phyloP scores from a whole-genome alignment of 2,888 invertebrate genomes.

The Ectemnius lituratus region DNA sequence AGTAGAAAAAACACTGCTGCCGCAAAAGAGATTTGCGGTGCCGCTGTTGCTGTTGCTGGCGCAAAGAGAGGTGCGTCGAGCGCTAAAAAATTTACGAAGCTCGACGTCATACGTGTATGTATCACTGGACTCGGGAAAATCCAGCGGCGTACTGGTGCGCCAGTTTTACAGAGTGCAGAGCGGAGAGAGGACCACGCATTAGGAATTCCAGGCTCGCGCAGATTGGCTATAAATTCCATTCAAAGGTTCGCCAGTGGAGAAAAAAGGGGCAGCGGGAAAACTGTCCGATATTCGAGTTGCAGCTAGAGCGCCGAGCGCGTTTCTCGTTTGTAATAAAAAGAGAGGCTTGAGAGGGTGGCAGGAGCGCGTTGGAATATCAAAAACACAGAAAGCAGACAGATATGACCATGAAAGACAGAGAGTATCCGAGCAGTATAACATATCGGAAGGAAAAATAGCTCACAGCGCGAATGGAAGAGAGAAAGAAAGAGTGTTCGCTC shows the following conservation, averaged over 20 bases:
- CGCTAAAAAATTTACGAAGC: background rate
- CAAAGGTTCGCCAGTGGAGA: background rate
- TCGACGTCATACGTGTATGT: background rate
- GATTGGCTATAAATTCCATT: constrained; percentile 14
- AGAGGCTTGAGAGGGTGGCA: too few species aligned
- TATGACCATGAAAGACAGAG: background rate
- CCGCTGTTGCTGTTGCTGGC: too few species aligned
- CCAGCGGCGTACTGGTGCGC: background rate
- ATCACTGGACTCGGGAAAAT: background rate
- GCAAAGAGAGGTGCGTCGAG: too few species aligned
- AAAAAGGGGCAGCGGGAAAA: constrained; percentile 7
- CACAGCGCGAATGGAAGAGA: too few species aligned
- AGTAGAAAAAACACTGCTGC: too few species aligned
- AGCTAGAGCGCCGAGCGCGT: background rate
- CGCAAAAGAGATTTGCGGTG: too few species aligned
- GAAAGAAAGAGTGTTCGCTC: background rate
- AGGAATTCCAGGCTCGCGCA: constrained; percentile 8
- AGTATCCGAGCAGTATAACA: background rate
- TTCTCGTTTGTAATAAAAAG: constrained; percentile 2
- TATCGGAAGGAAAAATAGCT: too few species aligned
- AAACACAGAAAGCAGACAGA: background rate
- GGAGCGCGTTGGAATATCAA: too few species aligned
- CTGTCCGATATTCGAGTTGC: background rate
- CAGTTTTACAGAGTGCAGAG: background rate
- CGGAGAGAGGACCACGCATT: background rate